Percentiles rank a stretch among this genome's conserved stretches.
Conservation (phyloP, 1,140 invertebrate species). For the Pseudoatta argentina region DNA sequence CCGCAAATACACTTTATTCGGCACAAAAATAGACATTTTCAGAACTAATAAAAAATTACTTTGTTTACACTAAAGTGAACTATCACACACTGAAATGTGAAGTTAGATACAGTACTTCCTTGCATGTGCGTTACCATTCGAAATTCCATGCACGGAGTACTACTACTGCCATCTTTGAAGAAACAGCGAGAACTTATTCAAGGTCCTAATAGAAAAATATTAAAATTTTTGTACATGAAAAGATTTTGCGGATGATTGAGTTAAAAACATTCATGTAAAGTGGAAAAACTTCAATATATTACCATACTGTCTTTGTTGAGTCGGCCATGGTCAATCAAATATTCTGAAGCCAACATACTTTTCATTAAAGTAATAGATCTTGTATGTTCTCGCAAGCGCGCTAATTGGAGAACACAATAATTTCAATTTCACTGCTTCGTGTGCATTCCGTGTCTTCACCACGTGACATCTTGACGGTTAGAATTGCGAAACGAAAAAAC, state of each 20-base stretch:
- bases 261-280: neutral
- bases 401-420: slow-evolving; percentile 15
- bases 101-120: no score
- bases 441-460: neutral
- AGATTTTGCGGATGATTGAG: neutral
- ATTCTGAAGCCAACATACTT: neutral
- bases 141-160: no score
- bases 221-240: neutral
- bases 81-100: no score
- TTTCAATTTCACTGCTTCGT: slow-evolving; percentile 47
- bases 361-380: slow-evolving; percentile 42
- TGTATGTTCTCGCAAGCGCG: slow-evolving; percentile 35
- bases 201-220: no score
- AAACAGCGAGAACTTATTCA: no score
- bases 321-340: neutral
- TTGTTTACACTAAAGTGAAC: no score
- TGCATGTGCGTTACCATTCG: no score
- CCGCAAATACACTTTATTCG: no score
- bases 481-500: slow-evolving; percentile 65
- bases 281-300: neutral
- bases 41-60: no score
- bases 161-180: no score
- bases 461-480: slow-evolving; percentile 7
- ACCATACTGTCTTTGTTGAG: neutral
- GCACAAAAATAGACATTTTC: no score